Conservation (phyloP, 2,888 invertebrate species). For the Tetanocera ferruginea region DNA sequence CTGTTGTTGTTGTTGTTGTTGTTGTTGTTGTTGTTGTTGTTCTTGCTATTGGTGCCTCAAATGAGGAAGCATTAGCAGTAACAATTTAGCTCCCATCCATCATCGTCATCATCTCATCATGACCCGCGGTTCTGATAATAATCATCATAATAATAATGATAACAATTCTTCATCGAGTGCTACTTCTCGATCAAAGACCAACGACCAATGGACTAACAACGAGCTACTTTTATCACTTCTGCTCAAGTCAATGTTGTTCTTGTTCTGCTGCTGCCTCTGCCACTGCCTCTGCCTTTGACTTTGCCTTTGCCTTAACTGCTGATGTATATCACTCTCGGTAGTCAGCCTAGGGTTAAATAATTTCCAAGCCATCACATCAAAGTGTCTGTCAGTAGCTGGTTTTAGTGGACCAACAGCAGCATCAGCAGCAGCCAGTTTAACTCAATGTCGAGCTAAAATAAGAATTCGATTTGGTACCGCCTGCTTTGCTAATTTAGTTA, state of each 20-base stretch:
- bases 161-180: not conserved
- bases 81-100: conserved; percentile 27
- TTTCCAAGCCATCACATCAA: conserved; percentile 4
- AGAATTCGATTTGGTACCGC: conserved; percentile 18
- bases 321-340: conserved; percentile 21
- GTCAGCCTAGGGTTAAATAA: conserved; percentile 32
- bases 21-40: not conserved
- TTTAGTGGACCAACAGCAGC: not conserved
- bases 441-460: not conserved
- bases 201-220: not conserved
- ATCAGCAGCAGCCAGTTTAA: not conserved
- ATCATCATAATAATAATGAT: conserved; percentile 37
- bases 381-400: not conserved
- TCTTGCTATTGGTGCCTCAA: conserved; percentile 15
- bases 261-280: not conserved
- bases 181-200: not conserved
- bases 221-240: conserved; percentile 17
- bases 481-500: conserved; percentile 4
- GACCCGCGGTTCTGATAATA: conserved; percentile 35
- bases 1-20: conserved; percentile 16
- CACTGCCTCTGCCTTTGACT: not conserved
- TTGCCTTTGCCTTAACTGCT: not conserved
- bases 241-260: conserved; percentile 11
- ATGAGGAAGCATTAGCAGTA: conserved; percentile 34
- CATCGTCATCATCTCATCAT: conserved; percentile 31